Base-by-base conservation (phyloP, 2,888 invertebrate genomes). In the Odontomyia ornata region DNA sequence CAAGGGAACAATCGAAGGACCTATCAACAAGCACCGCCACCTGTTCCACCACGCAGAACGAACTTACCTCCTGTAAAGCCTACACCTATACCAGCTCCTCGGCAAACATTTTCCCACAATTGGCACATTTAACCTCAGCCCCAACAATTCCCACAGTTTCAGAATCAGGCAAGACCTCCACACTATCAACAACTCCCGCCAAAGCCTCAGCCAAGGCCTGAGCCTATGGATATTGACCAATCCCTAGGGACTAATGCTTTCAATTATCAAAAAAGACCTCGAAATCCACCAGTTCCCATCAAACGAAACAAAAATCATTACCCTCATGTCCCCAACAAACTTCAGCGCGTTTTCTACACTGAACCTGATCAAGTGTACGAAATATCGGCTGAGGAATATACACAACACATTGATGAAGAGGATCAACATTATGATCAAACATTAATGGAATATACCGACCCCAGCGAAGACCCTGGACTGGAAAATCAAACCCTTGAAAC, bases 211-310 rank as follows among this genome's bases (percentile, higher is more conserved):
- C 46, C 46, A 4, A 11, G 43, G 5, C 69, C 46, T 1, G 69
- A 46, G 15, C 69, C 43, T 9, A 69, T 69, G 46, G 23, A 43
- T 23, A 36, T 69, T 5, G 69, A 69, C 18, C 21, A 27, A 46
- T 69, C 69, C 9, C n/a, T 69, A 0, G 23, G 47, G 46, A 13
- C 69, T 43, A 36, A 43, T 36, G 43, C 43, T 23, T 0, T 1
- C 2, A 46, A 25, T 46, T 43, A 69, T 23, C 25, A 36, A 69
- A 69, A 69, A 9, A 46, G 69, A 46, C 64, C 64, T 1, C 67
- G 23, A 43, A 18, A 7, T 23, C 60, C 60, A 13, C 21, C 25
- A 4, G 13, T 60, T 23, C 23, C 60, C 5, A 18, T 25, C 0
- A 60, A 60, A 60, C 21, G 23, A 23, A 65, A 65, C 1, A n/a